Evolutionary conservation across 2,888 invertebrate genomes (phyloP), one percentile per base, ranked within the genome.

Genomic region (Limnephilus auricula): DNA sequence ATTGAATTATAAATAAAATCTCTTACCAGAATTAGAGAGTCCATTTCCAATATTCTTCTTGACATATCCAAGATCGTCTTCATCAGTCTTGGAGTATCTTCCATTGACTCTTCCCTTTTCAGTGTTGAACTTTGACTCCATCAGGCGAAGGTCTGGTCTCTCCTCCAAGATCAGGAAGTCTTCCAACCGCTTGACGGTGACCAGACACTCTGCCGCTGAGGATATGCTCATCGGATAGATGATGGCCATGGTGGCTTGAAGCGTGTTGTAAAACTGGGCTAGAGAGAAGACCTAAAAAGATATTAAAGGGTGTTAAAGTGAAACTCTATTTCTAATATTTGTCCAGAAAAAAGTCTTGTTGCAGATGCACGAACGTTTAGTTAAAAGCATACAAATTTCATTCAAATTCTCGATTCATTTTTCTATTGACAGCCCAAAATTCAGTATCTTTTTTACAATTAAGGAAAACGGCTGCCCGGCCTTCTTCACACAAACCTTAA

Each of bases 251-350:
- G 96, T 96, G 91, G 95, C 95, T 95, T 97, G 96, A n/a, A 97
- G 95, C 79, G 96, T 96, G 94, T 97, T 97, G 95, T 95, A 97
- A 95, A 97, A 97, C 94, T 96, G 96, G 93, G 97, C 97, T 95
- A 97, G 94, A 92, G 96, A 96, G 93, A 97, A 97, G 86, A 96
- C 96, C 96, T 96, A 96, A 40, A 96, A 95, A 80, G 6, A 25
- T 2, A 25, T 25, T 25, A 65, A n/a, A 65, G 0, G 0, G 25
- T 65, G 6, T 25, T 18, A 50, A 18, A 18, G 50, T 40, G 12
- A 40, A 40, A 40, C 40, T 40, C 40, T 40, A 10, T 40, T 40
- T 40, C 13, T 13, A 40, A 40, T 12, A 40, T 2, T 4, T 34
- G 34, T 34, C 5, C 34, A 5, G 34, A 34, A 34, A 34, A 34